Conservation (phyloP, 2,113 vertebrate genomes). For the Epinephelus fuscoguttatus region DNA sequence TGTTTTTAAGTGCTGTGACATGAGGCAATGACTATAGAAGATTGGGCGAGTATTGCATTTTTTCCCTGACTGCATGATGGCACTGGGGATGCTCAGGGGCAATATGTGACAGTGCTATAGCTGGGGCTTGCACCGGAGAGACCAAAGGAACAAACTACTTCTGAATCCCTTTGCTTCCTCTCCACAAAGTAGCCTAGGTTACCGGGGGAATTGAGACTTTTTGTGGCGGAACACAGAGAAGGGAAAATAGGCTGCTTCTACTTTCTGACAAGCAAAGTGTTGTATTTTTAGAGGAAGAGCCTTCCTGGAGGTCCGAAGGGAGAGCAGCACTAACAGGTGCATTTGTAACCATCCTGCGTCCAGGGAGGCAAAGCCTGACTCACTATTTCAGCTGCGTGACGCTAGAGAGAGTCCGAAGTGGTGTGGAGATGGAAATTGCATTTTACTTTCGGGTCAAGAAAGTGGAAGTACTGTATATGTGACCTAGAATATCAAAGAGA, state of each 20-base stretch:
- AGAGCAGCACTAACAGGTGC: conserved; percentile 55
- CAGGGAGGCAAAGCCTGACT: conserved; percentile 42
- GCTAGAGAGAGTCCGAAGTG: conserved; percentile 22
- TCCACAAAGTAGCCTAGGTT: conserved; percentile 24
- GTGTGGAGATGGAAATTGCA: conserved; percentile 31
- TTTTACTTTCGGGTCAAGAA: conserved; percentile 56
- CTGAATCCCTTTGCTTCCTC: conserved; percentile 18
- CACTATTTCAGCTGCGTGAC: conserved; percentile 26
- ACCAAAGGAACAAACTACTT: conserved; percentile 47
- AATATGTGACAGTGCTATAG: conserved; percentile 35
- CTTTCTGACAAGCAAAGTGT: conserved; percentile 43
- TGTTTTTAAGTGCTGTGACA: conserved; percentile 31
- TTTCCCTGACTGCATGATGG: conserved; percentile 15
- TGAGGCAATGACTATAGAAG: conserved; percentile 18
- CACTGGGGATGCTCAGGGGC: conserved; percentile 17
- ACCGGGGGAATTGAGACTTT: conserved; percentile 44
- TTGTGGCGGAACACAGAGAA: conserved; percentile 36
- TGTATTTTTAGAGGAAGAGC: conserved; percentile 56
- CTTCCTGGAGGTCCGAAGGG: conserved; percentile 29
- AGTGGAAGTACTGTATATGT: conserved; percentile 16
- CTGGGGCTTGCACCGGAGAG: conserved; percentile 20
- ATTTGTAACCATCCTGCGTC: conserved; percentile 42
- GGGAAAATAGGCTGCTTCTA: conserved; percentile 40
- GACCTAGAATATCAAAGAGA: conserved; percentile 36
- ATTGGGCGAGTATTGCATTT: conserved; percentile 21